Base-by-base conservation (phyloP, 2,113 vertebrate genomes). In the Odontophorus gujanensis region DNA sequence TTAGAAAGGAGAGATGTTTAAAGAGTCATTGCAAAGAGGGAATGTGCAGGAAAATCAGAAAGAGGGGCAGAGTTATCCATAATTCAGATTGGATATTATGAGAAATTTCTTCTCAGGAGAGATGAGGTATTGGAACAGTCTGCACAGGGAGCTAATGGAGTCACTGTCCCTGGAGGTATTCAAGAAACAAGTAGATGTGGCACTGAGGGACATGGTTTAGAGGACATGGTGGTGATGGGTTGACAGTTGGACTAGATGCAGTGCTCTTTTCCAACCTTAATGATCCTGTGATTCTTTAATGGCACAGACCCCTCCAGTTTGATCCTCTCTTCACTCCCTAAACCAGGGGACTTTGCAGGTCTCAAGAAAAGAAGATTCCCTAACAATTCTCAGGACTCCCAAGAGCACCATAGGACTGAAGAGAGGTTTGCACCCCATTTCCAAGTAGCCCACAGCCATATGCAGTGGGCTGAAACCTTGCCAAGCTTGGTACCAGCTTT, bases 241-340 rank as follows among this genome's bases (percentile, higher is more conserved):
- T 53, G 15, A 53, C 26, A 53, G 28, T 10, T 53, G 51, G 26
- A 53, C 26, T 53, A 53, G 51, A 53, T 53, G 51, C 9, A 53
- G 26, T 53, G 51, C 26, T 53, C 51, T 53, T 53, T 53, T 53
- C 51, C 26, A 53, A 28, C 26, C 26, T 28, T 53, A 53, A 28
- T 53, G 26, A 53, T 30, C 30, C 26, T 53, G 26, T 53, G 26
- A 53, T 53, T 28, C 26, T 53, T 9, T 30, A 66, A 82, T 0
- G 3, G 48, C 13, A 5, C 34, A 38, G 7, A 7, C 3, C 22
- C 13, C 3, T 26, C 47, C 0, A 0, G 30, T 36, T 6, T 40
- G 7, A 76, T 61, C 18, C 36, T 11, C 8, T 68, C 14, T 75
- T 61, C 55, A 15, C 10, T 66, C 30, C 20, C 32, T 59, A 62